Evolutionary conservation across 2,797 vertebrate species (phyloP).

Genomic region (Pseudochirops corinnae): DNA sequence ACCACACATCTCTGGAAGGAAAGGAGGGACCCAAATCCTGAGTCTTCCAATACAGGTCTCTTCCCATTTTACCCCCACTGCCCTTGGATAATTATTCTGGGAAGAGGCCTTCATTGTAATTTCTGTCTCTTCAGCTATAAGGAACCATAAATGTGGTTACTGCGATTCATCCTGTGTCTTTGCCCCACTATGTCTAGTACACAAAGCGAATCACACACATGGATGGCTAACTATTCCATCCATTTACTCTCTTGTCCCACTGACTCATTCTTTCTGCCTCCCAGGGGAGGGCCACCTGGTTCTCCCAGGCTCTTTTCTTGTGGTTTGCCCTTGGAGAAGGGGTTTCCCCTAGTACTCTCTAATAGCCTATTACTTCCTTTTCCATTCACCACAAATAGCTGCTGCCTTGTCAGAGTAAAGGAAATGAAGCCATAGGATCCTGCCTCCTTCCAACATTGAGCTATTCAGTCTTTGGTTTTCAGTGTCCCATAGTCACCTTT

Average conservation of each 20-base stretch:
- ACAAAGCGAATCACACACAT: background rate
- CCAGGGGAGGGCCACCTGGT: background rate
- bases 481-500: background rate
- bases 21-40: background rate
- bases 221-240: background rate
- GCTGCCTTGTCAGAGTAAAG: background rate
- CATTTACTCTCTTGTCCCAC: background rate
- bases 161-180: background rate
- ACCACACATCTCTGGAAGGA: background rate
- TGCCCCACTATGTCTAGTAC: background rate
- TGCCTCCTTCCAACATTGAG: background rate
- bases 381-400: background rate
- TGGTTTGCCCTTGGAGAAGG: background rate
- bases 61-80: background rate
- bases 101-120: background rate
- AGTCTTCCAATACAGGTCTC: background rate
- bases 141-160: background rate
- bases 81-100: background rate
- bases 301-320: background rate
- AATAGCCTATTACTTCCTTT: background rate
- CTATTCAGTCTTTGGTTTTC: background rate
- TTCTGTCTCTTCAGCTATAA: background rate
- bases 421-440: background rate
- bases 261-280: background rate
- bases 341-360: background rate